phyloP scores from a whole-genome alignment of 2,113 vertebrate species.

The Herpailurus yagouaroundi region DNA sequence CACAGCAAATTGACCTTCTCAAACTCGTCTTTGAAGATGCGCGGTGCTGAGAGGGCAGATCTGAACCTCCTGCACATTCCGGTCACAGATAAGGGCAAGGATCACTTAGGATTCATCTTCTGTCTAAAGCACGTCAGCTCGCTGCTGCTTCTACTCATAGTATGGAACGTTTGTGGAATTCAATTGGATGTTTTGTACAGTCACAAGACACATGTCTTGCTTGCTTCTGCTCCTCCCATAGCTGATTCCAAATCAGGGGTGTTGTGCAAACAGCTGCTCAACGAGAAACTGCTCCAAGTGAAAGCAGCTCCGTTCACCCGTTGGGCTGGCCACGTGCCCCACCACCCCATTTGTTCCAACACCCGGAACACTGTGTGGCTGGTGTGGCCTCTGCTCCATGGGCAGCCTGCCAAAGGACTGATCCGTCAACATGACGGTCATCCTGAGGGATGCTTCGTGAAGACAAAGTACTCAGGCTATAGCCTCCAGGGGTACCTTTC shows the following conservation, averaged over 20 bases:
- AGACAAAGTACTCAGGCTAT: neutral
- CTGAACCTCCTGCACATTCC: neutral
- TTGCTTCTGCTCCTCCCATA: neutral
- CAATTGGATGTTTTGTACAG: neutral
- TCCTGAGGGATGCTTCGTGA: neutral
- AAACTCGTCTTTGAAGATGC: neutral
- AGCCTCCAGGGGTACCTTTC: neutral
- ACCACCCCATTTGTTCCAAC: neutral
- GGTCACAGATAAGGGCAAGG: neutral
- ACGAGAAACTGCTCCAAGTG: neutral
- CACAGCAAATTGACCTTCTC: neutral
- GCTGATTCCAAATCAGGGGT: neutral
- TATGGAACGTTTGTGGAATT: neutral
- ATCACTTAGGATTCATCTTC: neutral
- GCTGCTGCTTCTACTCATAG: neutral
- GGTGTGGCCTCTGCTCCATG: fast-evolving
- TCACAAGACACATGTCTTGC: neutral
- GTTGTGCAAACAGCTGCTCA: neutral
- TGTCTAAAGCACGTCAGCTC: neutral
- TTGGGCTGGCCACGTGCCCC: neutral
- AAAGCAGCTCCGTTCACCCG: neutral
- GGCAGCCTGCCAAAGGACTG: neutral
- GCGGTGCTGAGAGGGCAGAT: neutral
- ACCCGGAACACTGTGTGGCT: neutral
- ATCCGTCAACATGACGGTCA: neutral